phyloP scores from a whole-genome alignment of 2,888 invertebrate species.

The Agrochola lota region DNA sequence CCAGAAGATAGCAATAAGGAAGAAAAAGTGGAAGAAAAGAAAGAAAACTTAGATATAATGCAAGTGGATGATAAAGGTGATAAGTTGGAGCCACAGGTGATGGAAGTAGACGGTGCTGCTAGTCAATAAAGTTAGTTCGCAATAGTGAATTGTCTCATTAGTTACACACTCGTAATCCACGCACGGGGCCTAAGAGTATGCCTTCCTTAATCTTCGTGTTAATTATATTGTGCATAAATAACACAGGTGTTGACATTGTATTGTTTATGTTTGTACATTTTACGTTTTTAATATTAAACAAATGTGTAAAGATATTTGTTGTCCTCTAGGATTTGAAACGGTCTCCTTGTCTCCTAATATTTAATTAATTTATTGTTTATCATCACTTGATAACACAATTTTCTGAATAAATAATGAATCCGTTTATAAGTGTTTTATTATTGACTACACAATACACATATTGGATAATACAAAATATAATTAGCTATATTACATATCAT shows the following conservation, averaged over 20 bases:
- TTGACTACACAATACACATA: conserved; percentile 35
- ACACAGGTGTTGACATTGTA: conserved; percentile 83
- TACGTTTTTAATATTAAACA: conserved; percentile 84
- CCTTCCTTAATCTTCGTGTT: conserved; percentile 76
- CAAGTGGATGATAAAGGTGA: conserved; percentile 82
- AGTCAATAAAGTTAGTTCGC: conserved; percentile 88
- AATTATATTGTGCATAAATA: conserved; percentile 82
- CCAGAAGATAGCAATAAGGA: conserved; percentile 74
- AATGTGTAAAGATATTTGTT: conserved; percentile 77
- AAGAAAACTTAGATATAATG: conserved; percentile 75
- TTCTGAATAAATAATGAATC: conserved; percentile 88
- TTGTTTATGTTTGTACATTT: conserved; percentile 89
- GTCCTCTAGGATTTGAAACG: conserved; percentile 83
- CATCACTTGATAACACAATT: conserved; percentile 88
- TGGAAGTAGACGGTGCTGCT: conserved; percentile 89
- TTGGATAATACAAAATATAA: conserved; percentile 48
- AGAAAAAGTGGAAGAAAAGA: conserved; percentile 69
- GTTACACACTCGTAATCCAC: conserved; percentile 76
- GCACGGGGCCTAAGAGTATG: conserved; percentile 75
- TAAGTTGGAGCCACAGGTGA: conserved; percentile 78
- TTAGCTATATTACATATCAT: conserved; percentile 31
- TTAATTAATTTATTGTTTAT: conserved; percentile 89
- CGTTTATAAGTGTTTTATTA: conserved; percentile 70
- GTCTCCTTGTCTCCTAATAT: conserved; percentile 83
- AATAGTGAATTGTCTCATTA: conserved; percentile 84